phyloP scores from a whole-genome alignment of 2,113 vertebrate species.

The Capricornis sumatraensis region DNA sequence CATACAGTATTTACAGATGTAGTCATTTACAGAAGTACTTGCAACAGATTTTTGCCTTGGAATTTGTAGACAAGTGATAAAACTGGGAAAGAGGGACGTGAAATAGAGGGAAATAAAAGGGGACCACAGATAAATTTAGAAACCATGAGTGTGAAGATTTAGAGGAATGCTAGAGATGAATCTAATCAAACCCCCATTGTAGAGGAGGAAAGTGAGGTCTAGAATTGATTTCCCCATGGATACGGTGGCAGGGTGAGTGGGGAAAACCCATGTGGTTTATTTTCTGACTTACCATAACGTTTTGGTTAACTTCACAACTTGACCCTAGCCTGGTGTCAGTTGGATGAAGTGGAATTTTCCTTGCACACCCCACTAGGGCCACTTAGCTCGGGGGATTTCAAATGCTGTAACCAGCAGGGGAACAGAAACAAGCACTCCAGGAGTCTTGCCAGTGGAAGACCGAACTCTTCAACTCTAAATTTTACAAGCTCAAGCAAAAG shows the following conservation, averaged over 20 bases:
- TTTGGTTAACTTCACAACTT: neutral
- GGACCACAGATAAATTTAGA: neutral
- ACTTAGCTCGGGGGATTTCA: neutral
- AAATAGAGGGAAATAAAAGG: neutral
- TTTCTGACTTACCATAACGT: neutral
- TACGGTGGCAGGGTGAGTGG: neutral
- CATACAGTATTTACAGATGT: neutral
- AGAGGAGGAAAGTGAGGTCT: neutral
- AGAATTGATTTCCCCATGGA: neutral
- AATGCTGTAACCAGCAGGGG: neutral
- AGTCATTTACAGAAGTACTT: neutral
- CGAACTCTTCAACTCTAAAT: neutral
- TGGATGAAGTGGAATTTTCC: neutral
- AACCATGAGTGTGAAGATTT: neutral
- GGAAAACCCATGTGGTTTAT: neutral
- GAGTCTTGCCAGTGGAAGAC: neutral
- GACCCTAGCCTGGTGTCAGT: neutral
- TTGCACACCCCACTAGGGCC: neutral
- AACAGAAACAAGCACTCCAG: neutral
- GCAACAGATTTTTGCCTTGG: neutral
- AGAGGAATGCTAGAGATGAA: neutral
- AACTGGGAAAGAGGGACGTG: neutral
- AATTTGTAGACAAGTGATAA: neutral
- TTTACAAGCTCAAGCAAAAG: neutral
- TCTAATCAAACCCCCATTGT: neutral